phyloP scores from a whole-genome alignment of 1,140 invertebrate species.

The Nebria ingens region DNA sequence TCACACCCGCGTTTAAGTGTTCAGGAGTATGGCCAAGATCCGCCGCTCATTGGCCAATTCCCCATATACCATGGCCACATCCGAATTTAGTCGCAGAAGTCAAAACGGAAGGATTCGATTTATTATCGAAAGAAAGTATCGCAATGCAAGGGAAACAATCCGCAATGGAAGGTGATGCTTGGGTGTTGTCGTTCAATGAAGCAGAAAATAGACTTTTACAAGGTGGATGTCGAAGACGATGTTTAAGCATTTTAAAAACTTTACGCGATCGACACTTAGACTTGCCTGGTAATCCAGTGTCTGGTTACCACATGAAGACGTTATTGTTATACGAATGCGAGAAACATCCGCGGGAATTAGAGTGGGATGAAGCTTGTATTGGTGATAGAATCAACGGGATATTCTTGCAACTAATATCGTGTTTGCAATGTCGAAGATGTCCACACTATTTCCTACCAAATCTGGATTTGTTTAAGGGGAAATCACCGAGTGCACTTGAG shows the following conservation, averaged over 20 bases:
- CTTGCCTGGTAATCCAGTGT: conserved; percentile 76
- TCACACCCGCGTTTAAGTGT: conserved; percentile 91
- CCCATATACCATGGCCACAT: conserved; percentile 82
- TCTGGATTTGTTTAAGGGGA: conserved; percentile 81
- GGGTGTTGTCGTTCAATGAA: conserved; percentile 83
- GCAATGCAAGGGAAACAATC: conserved; percentile 74
- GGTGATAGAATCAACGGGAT: conserved; percentile 92
- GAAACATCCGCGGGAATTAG: conserved; percentile 82
- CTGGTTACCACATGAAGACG: conserved; percentile 81
- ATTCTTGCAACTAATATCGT: conserved; percentile 88
- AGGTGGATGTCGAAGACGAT: conserved; percentile 65
- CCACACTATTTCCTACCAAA: conserved; percentile 87
- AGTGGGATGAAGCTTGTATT: conserved; percentile 85
- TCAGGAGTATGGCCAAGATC: conserved; percentile 87
- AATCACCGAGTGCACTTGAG: conserved; percentile 74
- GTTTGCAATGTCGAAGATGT: conserved; percentile 85
- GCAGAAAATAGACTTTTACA: conserved; percentile 77
- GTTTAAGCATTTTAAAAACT: conserved; percentile 80
- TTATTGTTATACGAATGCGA: conserved; percentile 88
- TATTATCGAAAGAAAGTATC: conserved; percentile 77
- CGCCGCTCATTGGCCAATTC: conserved; percentile 86
- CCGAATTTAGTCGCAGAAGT: conserved; percentile 83
- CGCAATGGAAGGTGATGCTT: conserved; percentile 90
- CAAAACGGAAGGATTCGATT: conserved; percentile 88
- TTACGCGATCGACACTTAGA: conserved; percentile 82